phyloP scores from a whole-genome alignment of 2,113 vertebrate genomes.

The Leptosomus discolor region DNA sequence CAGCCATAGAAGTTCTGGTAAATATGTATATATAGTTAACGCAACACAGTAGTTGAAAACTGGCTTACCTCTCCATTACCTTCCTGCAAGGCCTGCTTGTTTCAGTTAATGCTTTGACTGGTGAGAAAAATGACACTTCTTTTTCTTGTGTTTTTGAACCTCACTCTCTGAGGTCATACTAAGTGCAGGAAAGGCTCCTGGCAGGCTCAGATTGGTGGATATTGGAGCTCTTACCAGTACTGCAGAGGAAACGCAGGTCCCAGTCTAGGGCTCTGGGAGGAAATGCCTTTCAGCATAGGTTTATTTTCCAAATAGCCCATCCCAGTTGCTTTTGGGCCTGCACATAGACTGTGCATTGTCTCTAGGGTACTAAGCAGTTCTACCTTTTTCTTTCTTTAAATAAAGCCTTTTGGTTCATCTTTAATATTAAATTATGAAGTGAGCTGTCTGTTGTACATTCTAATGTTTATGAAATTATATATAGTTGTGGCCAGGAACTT shows the following conservation, averaged over 20 bases:
- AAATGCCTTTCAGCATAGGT: neutral
- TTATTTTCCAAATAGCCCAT: neutral
- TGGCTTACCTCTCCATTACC: neutral
- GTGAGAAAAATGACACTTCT: neutral
- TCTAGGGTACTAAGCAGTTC: neutral
- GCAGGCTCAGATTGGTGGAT: neutral
- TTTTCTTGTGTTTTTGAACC: neutral
- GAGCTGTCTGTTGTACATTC: neutral
- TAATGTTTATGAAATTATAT: neutral
- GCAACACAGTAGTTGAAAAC: neutral
- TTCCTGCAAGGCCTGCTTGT: neutral
- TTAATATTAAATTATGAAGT: neutral
- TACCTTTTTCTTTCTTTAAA: neutral
- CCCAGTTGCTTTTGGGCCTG: neutral
- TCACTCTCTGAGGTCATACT: neutral
- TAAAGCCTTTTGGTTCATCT: conserved; percentile 42
- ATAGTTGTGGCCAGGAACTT: neutral
- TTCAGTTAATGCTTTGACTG: neutral
- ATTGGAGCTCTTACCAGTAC: neutral
- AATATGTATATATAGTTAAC: neutral
- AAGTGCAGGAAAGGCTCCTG: neutral
- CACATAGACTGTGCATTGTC: neutral
- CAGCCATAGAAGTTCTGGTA: neutral
- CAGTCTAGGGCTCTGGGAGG: neutral
- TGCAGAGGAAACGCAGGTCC: neutral